Conservation (phyloP, 2,113 vertebrate species). For the Cynopterus brachyotis region DNA sequence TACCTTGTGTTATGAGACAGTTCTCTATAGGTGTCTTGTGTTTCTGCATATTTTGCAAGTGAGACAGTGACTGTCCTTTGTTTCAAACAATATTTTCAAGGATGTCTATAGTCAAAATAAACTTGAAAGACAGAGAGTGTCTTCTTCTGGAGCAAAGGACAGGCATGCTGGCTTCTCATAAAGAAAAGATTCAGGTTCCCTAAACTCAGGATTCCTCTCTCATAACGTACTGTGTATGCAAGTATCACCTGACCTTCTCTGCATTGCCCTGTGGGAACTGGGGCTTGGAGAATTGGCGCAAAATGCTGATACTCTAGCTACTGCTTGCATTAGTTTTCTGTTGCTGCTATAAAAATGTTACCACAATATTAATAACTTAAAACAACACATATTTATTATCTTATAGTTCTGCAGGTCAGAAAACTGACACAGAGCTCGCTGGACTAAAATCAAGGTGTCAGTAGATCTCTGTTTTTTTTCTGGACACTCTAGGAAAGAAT, state of each 20-base stretch:
- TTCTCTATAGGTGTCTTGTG: not conserved
- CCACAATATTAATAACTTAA: not conserved
- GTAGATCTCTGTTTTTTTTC: not conserved
- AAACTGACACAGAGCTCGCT: not conserved
- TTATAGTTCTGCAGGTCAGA: not conserved
- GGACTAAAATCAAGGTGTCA: not conserved
- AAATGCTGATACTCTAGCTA: not conserved
- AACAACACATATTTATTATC: not conserved
- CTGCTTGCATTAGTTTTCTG: not conserved
- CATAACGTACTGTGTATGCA: not conserved
- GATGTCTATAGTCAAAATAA: not conserved
- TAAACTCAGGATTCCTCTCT: not conserved
- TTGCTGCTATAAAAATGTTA: not conserved
- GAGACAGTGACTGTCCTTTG: not conserved
- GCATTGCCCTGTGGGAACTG: not conserved
- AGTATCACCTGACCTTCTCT: not conserved
- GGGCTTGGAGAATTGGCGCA: not conserved
- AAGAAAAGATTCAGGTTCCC: not conserved
- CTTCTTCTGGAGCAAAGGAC: not conserved
- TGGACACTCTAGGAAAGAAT: not conserved
- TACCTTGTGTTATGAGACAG: not conserved
- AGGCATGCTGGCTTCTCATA: not conserved
- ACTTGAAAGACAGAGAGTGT: not conserved
- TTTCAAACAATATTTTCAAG: slow-evolving; percentile 32
- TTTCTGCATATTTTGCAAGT: not conserved